Conservation (phyloP, 2,888 invertebrate species). For the Ornithoptera alexandrae region DNA sequence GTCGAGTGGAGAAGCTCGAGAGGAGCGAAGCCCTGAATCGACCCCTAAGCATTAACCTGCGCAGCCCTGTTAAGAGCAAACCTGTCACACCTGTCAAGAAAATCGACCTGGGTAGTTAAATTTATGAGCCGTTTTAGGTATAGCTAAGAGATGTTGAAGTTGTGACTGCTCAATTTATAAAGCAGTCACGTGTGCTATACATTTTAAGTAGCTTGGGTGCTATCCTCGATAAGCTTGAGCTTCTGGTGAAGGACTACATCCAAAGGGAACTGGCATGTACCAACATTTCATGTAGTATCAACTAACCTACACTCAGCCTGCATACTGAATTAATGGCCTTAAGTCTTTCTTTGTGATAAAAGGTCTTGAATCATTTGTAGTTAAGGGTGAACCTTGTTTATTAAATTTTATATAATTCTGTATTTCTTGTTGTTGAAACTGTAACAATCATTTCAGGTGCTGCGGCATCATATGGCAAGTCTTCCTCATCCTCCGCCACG, state of each 20-base stretch:
- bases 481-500: not conserved
- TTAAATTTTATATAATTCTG: not conserved
- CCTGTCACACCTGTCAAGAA: conserved; percentile 66
- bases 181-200: not conserved
- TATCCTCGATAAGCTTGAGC: too few relatives aligned
- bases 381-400: too few relatives aligned
- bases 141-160: not conserved
- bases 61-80: conserved; percentile 53
- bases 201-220: too few relatives aligned
- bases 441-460: conserved; percentile 48
- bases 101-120: conserved; percentile 75
- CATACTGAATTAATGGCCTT: too few relatives aligned
- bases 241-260: too few relatives aligned
- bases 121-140: not conserved
- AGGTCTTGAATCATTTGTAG: too few relatives aligned
- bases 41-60: conserved; percentile 59
- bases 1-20: conserved; percentile 24
- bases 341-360: too few relatives aligned
- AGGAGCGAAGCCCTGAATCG: conserved; percentile 32
- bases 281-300: too few relatives aligned
- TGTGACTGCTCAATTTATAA: not conserved
- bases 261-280: too few relatives aligned
- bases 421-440: too few relatives aligned
- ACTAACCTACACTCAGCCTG: too few relatives aligned
- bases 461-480: conserved; percentile 49